phyloP scores from a whole-genome alignment of 1,140 invertebrate species.

The Drosophila paulistorum region DNA sequence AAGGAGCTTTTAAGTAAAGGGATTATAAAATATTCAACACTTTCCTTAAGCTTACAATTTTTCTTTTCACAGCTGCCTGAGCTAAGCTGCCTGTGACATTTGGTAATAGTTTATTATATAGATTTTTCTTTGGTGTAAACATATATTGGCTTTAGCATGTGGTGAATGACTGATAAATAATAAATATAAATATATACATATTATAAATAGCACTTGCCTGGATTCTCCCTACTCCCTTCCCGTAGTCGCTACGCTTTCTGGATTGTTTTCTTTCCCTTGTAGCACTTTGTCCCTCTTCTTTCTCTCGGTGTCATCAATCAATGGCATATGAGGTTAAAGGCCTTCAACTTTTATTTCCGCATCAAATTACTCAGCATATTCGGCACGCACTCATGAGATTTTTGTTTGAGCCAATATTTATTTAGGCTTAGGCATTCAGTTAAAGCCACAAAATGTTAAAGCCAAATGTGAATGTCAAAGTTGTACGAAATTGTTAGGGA shows the following conservation, averaged over 20 bases:
- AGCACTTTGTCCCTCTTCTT: constrained; percentile 51
- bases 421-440: constrained; percentile 9
- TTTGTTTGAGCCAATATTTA: constrained; percentile 29
- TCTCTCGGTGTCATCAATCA: constrained; percentile 52
- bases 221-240: background rate
- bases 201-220: constrained; percentile 71
- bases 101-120: constrained; percentile 9
- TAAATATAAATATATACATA: constrained; percentile 65
- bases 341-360: constrained; percentile 34
- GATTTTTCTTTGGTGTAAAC: constrained; percentile 16
- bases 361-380: constrained; percentile 59
- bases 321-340: constrained; percentile 20
- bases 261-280: background rate
- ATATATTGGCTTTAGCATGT: constrained; percentile 52
- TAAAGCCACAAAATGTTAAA: constrained; percentile 18
- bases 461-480: constrained; percentile 6
- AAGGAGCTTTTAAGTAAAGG: no score
- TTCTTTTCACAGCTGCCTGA: background rate
- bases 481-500: background rate
- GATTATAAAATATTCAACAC: no score
- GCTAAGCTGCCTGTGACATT: background rate
- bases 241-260: background rate
- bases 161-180: constrained; percentile 62
- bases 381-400: constrained; percentile 45
- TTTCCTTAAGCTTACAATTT: no score